Base-by-base conservation (phyloP, 2,797 vertebrate species). In the Taeniopygia guttata region DNA sequence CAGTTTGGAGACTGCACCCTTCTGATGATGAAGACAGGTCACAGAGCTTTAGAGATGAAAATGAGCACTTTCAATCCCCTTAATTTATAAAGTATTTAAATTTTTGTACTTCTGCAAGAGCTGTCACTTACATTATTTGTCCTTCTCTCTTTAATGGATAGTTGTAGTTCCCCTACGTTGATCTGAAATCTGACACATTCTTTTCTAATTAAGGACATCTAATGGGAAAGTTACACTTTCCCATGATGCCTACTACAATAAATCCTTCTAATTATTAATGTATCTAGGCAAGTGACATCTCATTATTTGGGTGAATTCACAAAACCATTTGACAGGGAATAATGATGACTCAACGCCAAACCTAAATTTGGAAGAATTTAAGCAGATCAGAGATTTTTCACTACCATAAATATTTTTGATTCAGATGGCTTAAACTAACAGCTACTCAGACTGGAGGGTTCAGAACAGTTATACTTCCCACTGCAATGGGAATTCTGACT, bases 21-120 rank as follows among this genome's bases (percentile, higher is more conserved):
- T 93, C 75, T 87, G 66, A 89, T 1, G 1, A 89, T 36, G 38
- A 80, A 90, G 89, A 56, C 79, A 87, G 75, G 90, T 78, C 84
- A 69, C 19, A 92, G 51, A 75, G 69, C 32, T 93, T 75, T 86
- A 91, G 68, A 56, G 91, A 89, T 69, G 87, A 94, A 95, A 95
- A 93, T 40, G 21, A 96, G 84, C 73, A 91, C 87, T 92, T 96
- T 86, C 89, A 93, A 93, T 73, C 87, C 92, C 92, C 87, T 91
- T 94, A 94, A 95, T 95, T 94, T 95, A 96, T 96, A 82, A 96
- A 95, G 82, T 87, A 96, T 96, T 95, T 95, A 96, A 95, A 88
- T 84, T 76, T 87, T 83, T 89, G 93, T 94, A 93, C 84, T 94
- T 89, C 91, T 95, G 82, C 85, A 77, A 92, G 75, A 62, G 76